Base-by-base conservation (phyloP, 2,888 invertebrate genomes). In the Melieria omissa region DNA sequence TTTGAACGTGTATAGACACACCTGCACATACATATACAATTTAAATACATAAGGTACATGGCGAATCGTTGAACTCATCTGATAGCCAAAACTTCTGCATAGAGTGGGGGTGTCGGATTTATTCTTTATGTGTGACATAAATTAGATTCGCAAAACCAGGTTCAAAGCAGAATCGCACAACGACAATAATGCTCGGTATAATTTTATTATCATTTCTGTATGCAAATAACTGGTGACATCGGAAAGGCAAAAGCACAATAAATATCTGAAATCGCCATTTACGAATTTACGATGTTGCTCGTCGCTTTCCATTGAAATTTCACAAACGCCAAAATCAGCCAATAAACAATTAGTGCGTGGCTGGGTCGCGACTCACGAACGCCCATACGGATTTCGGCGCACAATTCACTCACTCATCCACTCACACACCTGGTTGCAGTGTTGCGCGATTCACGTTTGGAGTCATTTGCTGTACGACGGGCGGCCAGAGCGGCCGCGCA, bases 101-200 rank as follows among this genome's bases (percentile, higher is more conserved):
- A 16, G 29, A 49, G 57, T 54, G 63, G 47, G 57, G 54, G 63
- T 45, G 46, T 45, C 46, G n/a, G 16, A 42, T 63, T n/a, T 41
- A 70, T 49, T 65, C 47, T 45, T 58, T 58, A 58, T 66, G 16
- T 10, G 42, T 14, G 16, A 7, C 57, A 63, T 70, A 69, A 69
- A 62, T 69, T 42, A 62, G n/a, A 7, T 55, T 65, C 42, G 44
- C 42, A 44, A 14, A 54, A 52, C 14, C 16, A 12, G 44, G 44
- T 54, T 12, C 3, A 62, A 46, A 62, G 6, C 12, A 45, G 42
- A 12, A 10, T 44, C 12, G 45, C 5, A n/a, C 41, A 61, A 4
- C 16, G n/a, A 29, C 16, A 62, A 62, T 44, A 46, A 64, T 64
- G 52, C 52, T 61, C 29, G 45, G 52, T 67, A 60, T 60, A 42